Conservation (phyloP, 2,797 vertebrate genomes). For the Manis javanica region DNA sequence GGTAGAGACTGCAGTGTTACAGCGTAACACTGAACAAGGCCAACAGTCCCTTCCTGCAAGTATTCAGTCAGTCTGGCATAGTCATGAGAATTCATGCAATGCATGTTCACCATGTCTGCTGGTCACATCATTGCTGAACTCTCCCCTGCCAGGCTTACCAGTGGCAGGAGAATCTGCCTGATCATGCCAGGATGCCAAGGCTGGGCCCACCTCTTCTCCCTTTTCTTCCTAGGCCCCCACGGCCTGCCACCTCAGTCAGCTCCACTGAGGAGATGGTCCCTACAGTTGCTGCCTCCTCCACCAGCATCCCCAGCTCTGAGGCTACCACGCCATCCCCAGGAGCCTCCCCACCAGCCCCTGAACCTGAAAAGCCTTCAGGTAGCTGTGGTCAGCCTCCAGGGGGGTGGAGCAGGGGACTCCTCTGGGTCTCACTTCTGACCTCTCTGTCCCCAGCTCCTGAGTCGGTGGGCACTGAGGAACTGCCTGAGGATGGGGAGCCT, state of each 20-base stretch:
- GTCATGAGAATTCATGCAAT: neutral
- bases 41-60: fast-evolving
- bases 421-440: neutral
- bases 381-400: neutral
- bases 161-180: neutral
- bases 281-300: conserved; percentile 51
- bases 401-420: fast-evolving
- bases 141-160: neutral
- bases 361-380: conserved; percentile 66
- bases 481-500: conserved; percentile 87
- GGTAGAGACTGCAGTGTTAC: no score
- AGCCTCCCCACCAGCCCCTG: conserved; percentile 45
- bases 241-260: conserved; percentile 60
- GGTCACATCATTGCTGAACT: neutral
- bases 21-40: no score
- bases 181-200: neutral
- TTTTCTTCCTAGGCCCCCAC: conserved; percentile 63
- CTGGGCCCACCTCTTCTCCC: neutral
- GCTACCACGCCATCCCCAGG: conserved; percentile 35
- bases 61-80: fast-evolving
- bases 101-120: fast-evolving
- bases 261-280: conserved; percentile 60
- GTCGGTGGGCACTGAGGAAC: conserved; percentile 79
- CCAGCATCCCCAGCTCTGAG: conserved; percentile 68
- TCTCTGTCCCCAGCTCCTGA: conserved; percentile 56